Evolutionary conservation across 2,888 invertebrate genomes (phyloP), one percentile per base, ranked within the genome.

Genomic region (Yponomeuta evonymella): DNA sequence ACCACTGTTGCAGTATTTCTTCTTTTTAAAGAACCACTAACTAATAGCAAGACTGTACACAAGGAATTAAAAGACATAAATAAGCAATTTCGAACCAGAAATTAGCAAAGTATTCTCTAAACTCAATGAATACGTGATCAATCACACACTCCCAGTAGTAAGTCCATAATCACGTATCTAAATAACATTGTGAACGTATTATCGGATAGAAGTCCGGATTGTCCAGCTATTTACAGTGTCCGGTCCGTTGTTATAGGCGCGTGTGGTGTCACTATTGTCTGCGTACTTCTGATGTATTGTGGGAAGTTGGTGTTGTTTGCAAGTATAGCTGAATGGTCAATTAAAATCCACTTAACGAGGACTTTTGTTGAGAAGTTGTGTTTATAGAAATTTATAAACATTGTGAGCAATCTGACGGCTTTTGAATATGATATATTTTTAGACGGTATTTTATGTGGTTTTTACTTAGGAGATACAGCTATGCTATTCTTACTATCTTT

Each of bases 101-200:
- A 88, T 88, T 86, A 88, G 80, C 77, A 80, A 78, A 77, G 78
- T 85, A 89, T 90, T 90, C 85, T 84, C 83, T 75, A 71, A 74
- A 74, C 73, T 81, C 80, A 58, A 58, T 58, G 51, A 58, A 58
- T 58, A 15, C 80, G 86, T 83, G 81, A 84, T 86, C 84, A 81
- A 87, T 89, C 86, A 85, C 75, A 77, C 58, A 43, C 83, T 82
- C 84, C 81, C 77, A 58, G 83, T 79, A 84, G 86, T 84, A 86
- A 86, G 79, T 78, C 76, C 23, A 79, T 80, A 76, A 76, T 77
- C 79, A 79, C 74, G 76, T 76, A 76, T 76, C 67, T 75, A 78
- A 79, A 83, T 79, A 78, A 75, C 77, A 82, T 84, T 85, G 84
- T 84, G 74, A 79, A 78, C 72, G 75, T 75, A 81, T 80, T 76